Percentiles rank a stretch among this genome's conserved stretches.
These are phyloP conservation scores for Antedon mediterranea DNA, from an alignment of 53 echinoderm and acorn worm species.

Conservation along the genomic window DNA sequence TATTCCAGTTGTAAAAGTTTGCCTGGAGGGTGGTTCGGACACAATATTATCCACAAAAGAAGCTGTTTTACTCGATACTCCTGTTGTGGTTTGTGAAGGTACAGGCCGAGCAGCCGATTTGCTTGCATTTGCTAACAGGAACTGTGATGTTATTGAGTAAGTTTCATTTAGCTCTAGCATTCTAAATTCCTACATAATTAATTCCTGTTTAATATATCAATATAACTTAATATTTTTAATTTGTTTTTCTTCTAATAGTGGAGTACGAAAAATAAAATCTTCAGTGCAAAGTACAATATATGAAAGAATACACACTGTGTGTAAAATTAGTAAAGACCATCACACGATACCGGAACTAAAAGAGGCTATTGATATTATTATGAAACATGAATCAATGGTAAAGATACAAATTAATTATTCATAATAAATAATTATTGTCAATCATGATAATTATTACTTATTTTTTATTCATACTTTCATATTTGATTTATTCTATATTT, in stretches of 20 bases:
- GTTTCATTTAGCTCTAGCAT: no score
- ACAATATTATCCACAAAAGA: constrained; percentile 28
- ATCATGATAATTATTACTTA: no score
- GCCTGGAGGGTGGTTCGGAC: constrained; percentile 61
- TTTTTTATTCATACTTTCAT: no score
- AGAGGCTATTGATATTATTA: background rate
- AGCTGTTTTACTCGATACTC: constrained; percentile 35
- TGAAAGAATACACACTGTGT: background rate
- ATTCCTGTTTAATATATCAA: no score
- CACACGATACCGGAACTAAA: background rate
- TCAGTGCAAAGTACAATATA: background rate
- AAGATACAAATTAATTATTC: background rate
- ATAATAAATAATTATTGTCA: no score
- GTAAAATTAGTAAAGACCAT: background rate
- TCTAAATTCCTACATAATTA: no score
- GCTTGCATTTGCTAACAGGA: constrained; percentile 52
- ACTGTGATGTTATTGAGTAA: constrained; percentile 30
- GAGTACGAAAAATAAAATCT: background rate
- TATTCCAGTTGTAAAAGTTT: constrained; percentile 50
- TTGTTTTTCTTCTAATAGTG: background rate
- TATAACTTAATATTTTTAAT: background rate
- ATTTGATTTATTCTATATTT: no score
- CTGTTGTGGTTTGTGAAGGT: constrained; percentile 67
- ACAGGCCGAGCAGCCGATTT: constrained; percentile 76
- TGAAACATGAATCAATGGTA: background rate